phyloP scores from a whole-genome alignment of 2,888 invertebrate species.

The Meganola albula region DNA sequence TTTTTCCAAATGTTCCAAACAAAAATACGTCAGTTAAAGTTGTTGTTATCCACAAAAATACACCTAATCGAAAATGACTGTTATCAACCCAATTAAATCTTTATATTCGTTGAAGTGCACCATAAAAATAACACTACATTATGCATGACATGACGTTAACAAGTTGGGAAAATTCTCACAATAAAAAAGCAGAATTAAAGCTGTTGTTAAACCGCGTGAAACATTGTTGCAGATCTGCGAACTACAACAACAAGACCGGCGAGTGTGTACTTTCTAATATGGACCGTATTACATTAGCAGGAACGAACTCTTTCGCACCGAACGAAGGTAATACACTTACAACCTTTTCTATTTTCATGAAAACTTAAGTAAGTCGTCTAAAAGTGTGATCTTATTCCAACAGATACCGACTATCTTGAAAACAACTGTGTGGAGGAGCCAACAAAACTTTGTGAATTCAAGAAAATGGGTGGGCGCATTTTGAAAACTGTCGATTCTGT shows the following conservation, averaged over 20 bases:
- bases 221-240: slow-evolving; percentile 87
- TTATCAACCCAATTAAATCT: too few relatives aligned
- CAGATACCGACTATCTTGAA: slow-evolving; percentile 88
- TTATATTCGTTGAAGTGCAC: too few relatives aligned
- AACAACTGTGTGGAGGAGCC: slow-evolving; percentile 96
- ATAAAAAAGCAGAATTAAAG: slow-evolving; percentile 44
- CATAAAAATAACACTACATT: slow-evolving; percentile 32
- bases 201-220: slow-evolving; percentile 48
- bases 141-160: slow-evolving; percentile 38
- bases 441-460: slow-evolving; percentile 96
- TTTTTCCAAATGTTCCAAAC: too few relatives aligned
- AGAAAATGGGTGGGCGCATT: slow-evolving; percentile 91
- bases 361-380: slow-evolving; percentile 4
- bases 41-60: too few relatives aligned
- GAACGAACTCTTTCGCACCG: slow-evolving; percentile 86
- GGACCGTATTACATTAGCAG: slow-evolving; percentile 93
- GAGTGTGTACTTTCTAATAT: slow-evolving; percentile 93
- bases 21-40: too few relatives aligned
- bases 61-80: slow-evolving; percentile 12
- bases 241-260: slow-evolving; percentile 90
- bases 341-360: slow-evolving; percentile 17
- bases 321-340: slow-evolving; percentile 72
- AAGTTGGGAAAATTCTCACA: slow-evolving; percentile 66
- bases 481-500: slow-evolving; percentile 96
- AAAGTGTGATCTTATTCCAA: slow-evolving; percentile 14